Percentiles rank a stretch among this genome's conserved stretches.
Evolutionary conservation across 2,888 invertebrate species (phyloP).

Genomic region (Zaprionus bogoriensis): DNA sequence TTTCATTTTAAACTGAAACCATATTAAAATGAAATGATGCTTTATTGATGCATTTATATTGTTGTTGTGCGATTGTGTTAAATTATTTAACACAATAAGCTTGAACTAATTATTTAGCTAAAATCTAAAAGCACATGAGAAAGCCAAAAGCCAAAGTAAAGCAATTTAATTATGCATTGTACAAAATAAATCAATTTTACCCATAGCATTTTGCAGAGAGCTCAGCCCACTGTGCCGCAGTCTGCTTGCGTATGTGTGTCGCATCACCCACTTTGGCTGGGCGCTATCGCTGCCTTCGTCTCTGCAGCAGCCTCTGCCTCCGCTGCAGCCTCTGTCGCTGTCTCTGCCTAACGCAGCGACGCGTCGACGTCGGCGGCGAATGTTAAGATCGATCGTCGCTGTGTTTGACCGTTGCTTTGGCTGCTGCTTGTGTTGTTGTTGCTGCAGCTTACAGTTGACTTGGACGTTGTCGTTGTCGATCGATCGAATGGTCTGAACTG

Average conservation of each 20-base stretch:
- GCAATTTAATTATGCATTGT: too few species aligned
- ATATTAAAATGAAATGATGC: too few species aligned
- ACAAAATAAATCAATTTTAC: neutral
- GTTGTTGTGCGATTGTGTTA: too few species aligned
- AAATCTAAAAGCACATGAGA: too few species aligned
- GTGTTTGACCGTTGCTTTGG: slow-evolving; percentile 49
- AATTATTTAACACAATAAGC: too few species aligned
- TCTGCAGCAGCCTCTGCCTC: slow-evolving; percentile 2
- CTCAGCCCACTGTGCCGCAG: slow-evolving; percentile 5
- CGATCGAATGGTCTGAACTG: slow-evolving; percentile 62
- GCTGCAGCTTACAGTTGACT: slow-evolving; percentile 45
- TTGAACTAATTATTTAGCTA: too few species aligned
- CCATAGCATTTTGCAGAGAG: neutral
- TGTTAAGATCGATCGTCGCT: slow-evolving; percentile 72
- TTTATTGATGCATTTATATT: too few species aligned
- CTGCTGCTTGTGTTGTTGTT: slow-evolving; percentile 25
- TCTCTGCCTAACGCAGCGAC: slow-evolving; percentile 50
- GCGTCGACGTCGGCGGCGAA: slow-evolving; percentile 40
- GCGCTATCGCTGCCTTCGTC: slow-evolving; percentile 19
- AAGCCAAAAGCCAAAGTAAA: too few species aligned
- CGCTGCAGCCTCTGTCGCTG: slow-evolving; percentile 7
- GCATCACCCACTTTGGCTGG: slow-evolving; percentile 53
- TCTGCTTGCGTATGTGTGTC: slow-evolving; percentile 36
- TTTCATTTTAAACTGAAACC: too few species aligned
- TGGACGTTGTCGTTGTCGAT: slow-evolving; percentile 60